Base-by-base conservation (phyloP, 2,113 vertebrate genomes). In the Corythaixoides concolor region DNA sequence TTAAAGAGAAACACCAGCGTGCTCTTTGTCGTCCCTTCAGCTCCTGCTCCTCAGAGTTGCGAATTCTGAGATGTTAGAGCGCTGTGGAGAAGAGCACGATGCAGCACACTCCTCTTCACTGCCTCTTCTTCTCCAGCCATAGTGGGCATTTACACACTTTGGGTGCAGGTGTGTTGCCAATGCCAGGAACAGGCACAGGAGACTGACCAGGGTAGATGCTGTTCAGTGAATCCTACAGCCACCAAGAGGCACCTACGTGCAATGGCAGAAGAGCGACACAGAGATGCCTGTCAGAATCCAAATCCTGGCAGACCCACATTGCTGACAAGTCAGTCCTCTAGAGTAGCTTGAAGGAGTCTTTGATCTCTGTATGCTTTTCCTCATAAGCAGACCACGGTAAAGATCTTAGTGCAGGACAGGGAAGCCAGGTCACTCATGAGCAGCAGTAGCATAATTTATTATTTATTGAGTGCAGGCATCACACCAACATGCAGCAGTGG, bases 391-490 rank as follows among this genome's bases (percentile, higher is more conserved):
- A 56, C 18, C 14, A 8, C 8, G 7, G 21, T 45, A 55, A 91
- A 88, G 33, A 49, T 50, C 60, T 37, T 78, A 45, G 66, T 86
- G 33, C 26, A 55, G 8, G 30, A 86, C 43, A 56, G 50, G 58
- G 62, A 84, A 84, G 73, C 21, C 83, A 78, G 41, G 72, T 63
- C 43, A 67, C 55, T 76, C 82, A 70, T 43, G 64, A 90, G 24
- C 33, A 93, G 72, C 6, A 69, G 15, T n/a, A 70, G 68, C 9
- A 21, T 72, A 41, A 86, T 95, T 90, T 45, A 92, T 95, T 92
- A 94, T 95, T 94, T 90, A 92, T 72, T 0, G 2, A 75, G 52
- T 37, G 43, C 56, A 92, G 73, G 20, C 59, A 68, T 74, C 68
- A 56, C 43, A 67, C 10, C 50, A 85, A 70, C 74, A 87, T 47